Evolutionary conservation across 2,888 invertebrate species (phyloP), one percentile per base, ranked within the genome.

Genomic region (Endotricha flammealis): DNA sequence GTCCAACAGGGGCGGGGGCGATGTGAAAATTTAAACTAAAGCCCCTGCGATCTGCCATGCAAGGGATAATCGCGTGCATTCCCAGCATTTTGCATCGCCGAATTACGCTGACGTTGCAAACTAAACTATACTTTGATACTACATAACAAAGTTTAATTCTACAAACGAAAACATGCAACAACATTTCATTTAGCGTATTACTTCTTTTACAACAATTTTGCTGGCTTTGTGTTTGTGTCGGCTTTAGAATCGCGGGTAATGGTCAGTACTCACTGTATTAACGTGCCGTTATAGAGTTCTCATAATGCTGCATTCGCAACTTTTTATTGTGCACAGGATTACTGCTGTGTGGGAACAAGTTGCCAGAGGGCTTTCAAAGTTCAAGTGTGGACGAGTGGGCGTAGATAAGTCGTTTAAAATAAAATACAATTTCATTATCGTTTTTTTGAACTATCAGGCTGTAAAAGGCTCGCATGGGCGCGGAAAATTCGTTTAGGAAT

Each of bases 11-110:
- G 57, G 60, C 58, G 60, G 61, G 65, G 63, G 67, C 50, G 63
- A 64, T 57, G 67, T 58, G 67, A 69, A 73, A 73, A 72, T 79
- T 76, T 80, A 62, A 78, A 80, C 53, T 66, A 61, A 74, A 75
- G 65, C 77, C 72, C 72, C 64, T 32, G 45, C 64, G 54, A 65
- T 62, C 53, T 57, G 53, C 51, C 48, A 49, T 58, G 57, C 57
- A 50, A 50, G 52, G 65, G 65, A 69, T 69, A 64, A 68, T 67
- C 58, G 57, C 56, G 44, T 49, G 52, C 52, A 49, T 48, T 49
- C 48, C 42, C 42, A 40, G 42, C 31, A 47, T 40, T 49, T 41
- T 46, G 39, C 45, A 46, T 44, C 32, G 31, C 32, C 10, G 8
- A n/a, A n/a, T n/a, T 12, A 8, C 31, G 12, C 20, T 35, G 12